Base-by-base conservation (phyloP, 1,140 invertebrate genomes). In the Frieseomelitta varia region DNA sequence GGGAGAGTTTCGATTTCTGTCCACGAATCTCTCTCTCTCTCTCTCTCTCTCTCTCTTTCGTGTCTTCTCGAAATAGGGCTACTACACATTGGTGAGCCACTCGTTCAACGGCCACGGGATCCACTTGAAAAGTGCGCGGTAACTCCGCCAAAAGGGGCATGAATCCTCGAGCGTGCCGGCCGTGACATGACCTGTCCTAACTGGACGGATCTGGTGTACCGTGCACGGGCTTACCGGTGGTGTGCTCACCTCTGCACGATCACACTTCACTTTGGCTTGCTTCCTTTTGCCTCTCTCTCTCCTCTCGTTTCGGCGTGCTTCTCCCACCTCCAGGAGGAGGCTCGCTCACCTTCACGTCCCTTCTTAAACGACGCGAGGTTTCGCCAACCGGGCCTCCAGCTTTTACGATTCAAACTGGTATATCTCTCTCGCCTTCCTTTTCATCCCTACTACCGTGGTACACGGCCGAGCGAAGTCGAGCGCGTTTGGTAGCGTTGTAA, bases 131-230 rank as follows among this genome's bases (percentile, higher is more conserved):
- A 75, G 51, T 34, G 68, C 39, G 24, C 39, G 47, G 82, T 27
- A 65, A 77, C 47, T 73, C 79, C 30, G 69, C 75, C 76, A 85
- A 85, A 87, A 87, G 85, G 89, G 80, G 77, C 71, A 90, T 58
- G 78, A 75, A 77, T 82, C 74, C 65, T 75, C 30, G 78, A 85
- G 67, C 84, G 84, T 86, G 86, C 61, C 86, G 75, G 86, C 61
- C 86, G 75, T 85, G 84, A 80, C 86, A 87, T 83, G 86, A 87
- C 86, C 86, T 86, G 84, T 83, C 86, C 86, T 87, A 87, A 87
- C 86, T 74, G 78, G 63, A 85, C 74, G 74, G 65, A 75, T 85
- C 82, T 69, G 65, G 83, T n/a, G n/a, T 85, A 67, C 83, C 83
- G 73, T 81, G 39, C 78, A 73, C 74, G 6, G 61, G 47, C 55